These are phyloP conservation scores for Siderastrea siderea DNA, from an alignment of 92 coral and sea anemone genomes.

Conservation along the genomic window DNA sequence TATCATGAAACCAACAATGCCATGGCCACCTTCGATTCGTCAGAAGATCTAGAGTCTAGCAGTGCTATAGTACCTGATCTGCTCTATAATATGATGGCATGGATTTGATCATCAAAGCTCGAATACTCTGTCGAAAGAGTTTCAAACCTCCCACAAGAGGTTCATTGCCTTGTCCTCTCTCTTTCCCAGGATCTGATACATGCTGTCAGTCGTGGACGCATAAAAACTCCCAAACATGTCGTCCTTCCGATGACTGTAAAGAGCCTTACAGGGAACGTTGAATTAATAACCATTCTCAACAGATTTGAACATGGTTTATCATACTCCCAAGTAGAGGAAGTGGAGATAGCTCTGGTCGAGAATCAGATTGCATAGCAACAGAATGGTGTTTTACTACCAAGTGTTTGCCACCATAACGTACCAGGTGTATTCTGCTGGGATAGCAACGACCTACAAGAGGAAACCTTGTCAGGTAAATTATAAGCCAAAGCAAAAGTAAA, in stretches of 20 bases:
- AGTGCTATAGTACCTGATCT: conserved; percentile 67
- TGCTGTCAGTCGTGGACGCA: conserved; percentile 64
- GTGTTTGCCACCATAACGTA: conserved; percentile 53
- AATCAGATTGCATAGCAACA: conserved; percentile 59
- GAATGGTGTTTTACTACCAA: conserved; percentile 66
- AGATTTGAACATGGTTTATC: conserved; percentile 75
- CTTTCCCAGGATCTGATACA: conserved; percentile 75
- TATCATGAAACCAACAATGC: no score
- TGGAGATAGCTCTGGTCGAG: conserved; percentile 82
- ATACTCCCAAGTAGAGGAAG: conserved; percentile 70
- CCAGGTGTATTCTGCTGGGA: conserved; percentile 80
- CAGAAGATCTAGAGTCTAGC: conserved; percentile 65
- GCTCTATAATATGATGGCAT: conserved; percentile 74
- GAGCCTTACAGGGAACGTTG: conserved; percentile 75
- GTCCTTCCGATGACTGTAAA: conserved; percentile 76
- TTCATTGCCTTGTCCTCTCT: conserved; percentile 63
- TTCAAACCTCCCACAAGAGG: conserved; percentile 46
- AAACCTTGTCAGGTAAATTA: conserved; percentile 69
- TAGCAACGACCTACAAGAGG: conserved; percentile 79
- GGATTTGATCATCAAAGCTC: conserved; percentile 59
- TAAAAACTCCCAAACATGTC: conserved; percentile 74
- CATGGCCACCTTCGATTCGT: no score
- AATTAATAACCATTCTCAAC: conserved; percentile 65
- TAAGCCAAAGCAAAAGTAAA: not conserved
- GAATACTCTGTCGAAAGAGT: conserved; percentile 54